Base-by-base conservation (phyloP, 2,888 invertebrate genomes). In the Euplexia lucipara region DNA sequence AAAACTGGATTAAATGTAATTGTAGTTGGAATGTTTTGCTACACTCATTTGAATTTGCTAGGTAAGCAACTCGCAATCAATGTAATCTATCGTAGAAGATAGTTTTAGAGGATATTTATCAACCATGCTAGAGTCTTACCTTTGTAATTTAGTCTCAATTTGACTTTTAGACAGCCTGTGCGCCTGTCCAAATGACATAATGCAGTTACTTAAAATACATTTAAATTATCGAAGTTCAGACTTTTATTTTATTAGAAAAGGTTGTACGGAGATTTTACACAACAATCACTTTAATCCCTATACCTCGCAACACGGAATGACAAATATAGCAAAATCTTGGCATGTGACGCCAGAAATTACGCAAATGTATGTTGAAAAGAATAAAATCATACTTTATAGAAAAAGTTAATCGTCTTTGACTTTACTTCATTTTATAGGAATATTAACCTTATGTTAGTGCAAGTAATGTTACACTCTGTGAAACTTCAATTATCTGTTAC, bases 191-290 rank as follows among this genome's bases (percentile, higher is more conserved):
- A 53, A 58, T 52, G 62, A 68, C 57, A 66, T 54, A 62, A 54
- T 65, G 49, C 54, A 78, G 67, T 60, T 82, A 84, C 81, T 82
- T 85, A 87, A n/a, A n/a, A 83, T 85, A 84, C 80, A 85, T 60
- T 69, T 54, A 63, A 71, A 74, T 70, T 72, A 62, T 67, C 58
- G 37, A 60, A 16, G 30, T 32, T 2, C 2, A 3, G 49, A 30
- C 3, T 73, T 56, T 75, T 18, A 44, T 62, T 69, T 61, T 30
- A 9, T 26, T 26, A 26, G 26, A 26, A 26, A 26, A n/a, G n/a
- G n/a, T n/a, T n/a, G n/a, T n/a, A n/a, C n/a, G n/a, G n/a, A n/a
- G n/a, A n/a, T n/a, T n/a, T n/a, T n/a, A n/a, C n/a, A n/a, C n/a
- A n/a, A n/a, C n/a, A n/a, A n/a, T n/a, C n/a, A n/a, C n/a, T n/a